Percentiles rank a stretch among this genome's conserved stretches.
These are phyloP conservation scores for Epinephelus malabaricus DNA, from an alignment of 2,797 vertebrate genomes.

Conservation along the genomic window DNA sequence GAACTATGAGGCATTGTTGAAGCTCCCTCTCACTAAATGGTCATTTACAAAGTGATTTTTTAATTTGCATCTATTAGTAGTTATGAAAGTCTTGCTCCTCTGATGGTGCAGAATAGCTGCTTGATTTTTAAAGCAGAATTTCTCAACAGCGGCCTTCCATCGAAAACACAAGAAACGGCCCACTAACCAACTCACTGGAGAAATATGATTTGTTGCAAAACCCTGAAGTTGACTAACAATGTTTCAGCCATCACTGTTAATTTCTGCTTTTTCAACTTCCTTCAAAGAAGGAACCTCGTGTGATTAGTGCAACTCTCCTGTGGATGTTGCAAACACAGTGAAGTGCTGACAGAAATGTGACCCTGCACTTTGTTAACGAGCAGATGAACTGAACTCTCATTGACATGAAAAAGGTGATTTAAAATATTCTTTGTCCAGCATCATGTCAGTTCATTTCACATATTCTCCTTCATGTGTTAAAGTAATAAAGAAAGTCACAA, in stretches of 20 bases:
- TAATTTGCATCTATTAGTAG: neutral
- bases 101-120: neutral
- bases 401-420: neutral
- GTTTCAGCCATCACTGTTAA: slow-evolving; percentile 28
- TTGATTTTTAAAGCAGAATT: slow-evolving; percentile 20
- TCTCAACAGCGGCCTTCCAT: neutral
- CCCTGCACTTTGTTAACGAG: neutral
- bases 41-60: neutral
- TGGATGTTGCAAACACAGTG: slow-evolving; percentile 32
- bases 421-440: neutral
- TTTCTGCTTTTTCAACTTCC: slow-evolving; percentile 48
- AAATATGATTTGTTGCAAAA: slow-evolving; percentile 38
- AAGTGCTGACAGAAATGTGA: neutral
- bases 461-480: neutral
- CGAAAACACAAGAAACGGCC: neutral
- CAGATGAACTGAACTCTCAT: neutral
- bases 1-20: neutral
- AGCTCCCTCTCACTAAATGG: neutral
- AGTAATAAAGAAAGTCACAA: neutral
- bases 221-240: slow-evolving; percentile 33
- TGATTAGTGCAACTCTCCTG: slow-evolving; percentile 14
- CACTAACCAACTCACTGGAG: neutral
- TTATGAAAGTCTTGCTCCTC: neutral
- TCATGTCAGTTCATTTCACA: neutral
- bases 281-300: slow-evolving; percentile 7